Evolutionary conservation across 1,140 invertebrate species (phyloP).

Genomic region (Hyposmocoma kahamanoa): DNA sequence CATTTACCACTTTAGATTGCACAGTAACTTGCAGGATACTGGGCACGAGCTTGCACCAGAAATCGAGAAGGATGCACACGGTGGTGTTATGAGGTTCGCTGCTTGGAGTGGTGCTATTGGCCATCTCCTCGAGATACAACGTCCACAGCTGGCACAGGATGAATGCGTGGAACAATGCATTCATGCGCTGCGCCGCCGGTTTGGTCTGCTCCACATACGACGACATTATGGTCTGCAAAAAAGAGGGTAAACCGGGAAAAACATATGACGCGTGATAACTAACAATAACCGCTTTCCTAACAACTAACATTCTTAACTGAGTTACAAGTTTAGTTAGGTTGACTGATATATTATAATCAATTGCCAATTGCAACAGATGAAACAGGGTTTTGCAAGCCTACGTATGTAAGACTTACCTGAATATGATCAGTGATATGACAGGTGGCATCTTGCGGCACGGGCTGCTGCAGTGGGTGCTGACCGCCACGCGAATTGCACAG

Average conservation of each 20-base stretch:
- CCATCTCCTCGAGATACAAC: constrained; percentile 95
- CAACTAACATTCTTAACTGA: no score
- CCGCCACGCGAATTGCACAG: constrained; percentile 69
- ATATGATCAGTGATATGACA: constrained; percentile 98
- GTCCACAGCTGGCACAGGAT: constrained; percentile 96
- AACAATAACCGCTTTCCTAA: no score
- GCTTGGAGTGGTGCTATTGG: constrained; percentile 78
- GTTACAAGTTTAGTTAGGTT: no score
- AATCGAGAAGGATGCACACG: constrained; percentile 93
- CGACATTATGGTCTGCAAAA: constrained; percentile 83
- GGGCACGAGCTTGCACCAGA: constrained; percentile 98
- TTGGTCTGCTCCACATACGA: constrained; percentile 98
- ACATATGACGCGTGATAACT: no score
- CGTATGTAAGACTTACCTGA: constrained; percentile 81
- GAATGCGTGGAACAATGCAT: constrained; percentile 88
- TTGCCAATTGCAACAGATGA: no score
- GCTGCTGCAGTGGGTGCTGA: constrained; percentile 78
- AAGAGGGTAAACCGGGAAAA: no score
- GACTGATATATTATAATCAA: no score
- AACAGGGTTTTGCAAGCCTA: no score
- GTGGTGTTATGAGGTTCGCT: constrained; percentile 82
- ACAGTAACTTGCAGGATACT: constrained; percentile 94
- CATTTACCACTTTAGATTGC: constrained; percentile 91
- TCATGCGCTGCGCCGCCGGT: constrained; percentile 93
- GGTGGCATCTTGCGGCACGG: constrained; percentile 96